Evolutionary conservation across 2,113 vertebrate species (phyloP).

Genomic region (Panthera tigris): DNA sequence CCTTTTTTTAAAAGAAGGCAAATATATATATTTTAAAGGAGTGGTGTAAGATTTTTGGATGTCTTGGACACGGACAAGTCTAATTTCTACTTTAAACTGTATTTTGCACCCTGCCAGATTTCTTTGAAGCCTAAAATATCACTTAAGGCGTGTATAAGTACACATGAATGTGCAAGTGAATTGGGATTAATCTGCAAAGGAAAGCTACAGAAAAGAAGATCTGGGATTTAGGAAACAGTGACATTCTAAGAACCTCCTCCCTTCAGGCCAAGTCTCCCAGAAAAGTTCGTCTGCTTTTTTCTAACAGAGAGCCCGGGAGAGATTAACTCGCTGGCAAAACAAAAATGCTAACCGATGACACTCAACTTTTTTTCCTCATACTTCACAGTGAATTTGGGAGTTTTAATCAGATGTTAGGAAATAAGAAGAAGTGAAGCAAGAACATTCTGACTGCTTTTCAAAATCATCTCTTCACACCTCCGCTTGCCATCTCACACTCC

Average conservation of each 20-base stretch:
- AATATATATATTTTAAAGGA: slow-evolving; percentile 13
- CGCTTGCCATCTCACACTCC: background rate
- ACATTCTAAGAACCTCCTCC: background rate
- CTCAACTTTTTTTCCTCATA: slow-evolving; percentile 8
- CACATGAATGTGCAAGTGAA: background rate
- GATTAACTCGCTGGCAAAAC: slow-evolving; percentile 16
- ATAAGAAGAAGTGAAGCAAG: slow-evolving; percentile 12
- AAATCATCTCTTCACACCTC: slow-evolving; percentile 26
- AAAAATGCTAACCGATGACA: slow-evolving; percentile 43
- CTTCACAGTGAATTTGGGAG: background rate
- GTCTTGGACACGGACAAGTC: background rate
- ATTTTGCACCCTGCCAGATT: slow-evolving; percentile 31
- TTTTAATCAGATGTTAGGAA: slow-evolving; percentile 49
- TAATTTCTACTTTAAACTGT: slow-evolving; percentile 40
- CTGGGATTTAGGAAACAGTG: background rate
- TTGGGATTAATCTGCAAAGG: background rate
- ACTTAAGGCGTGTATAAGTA: background rate
- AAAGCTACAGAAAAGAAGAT: slow-evolving; percentile 15
- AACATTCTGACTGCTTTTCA: slow-evolving; percentile 38
- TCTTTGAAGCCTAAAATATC: slow-evolving; percentile 50
- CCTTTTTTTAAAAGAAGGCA: background rate
- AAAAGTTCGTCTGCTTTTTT: background rate
- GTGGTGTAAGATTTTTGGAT: background rate
- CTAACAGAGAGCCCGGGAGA: background rate
- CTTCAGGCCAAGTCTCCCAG: background rate